phyloP scores from a whole-genome alignment of 2,797 vertebrate species.

The Darevskia mixta region DNA sequence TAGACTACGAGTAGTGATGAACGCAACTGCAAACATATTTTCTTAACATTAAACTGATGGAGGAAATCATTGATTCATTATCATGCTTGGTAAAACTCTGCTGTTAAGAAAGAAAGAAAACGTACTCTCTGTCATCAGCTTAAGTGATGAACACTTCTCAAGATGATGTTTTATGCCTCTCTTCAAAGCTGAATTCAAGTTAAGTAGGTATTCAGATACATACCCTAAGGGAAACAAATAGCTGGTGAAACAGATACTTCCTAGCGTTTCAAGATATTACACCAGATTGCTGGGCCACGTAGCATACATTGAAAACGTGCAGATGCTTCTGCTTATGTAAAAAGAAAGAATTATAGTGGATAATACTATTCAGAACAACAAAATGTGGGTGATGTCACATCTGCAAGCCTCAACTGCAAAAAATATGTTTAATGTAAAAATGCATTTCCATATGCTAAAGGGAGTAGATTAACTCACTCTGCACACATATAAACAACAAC shows the following conservation, averaged over 20 bases:
- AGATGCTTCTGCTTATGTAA: slow-evolving; percentile 73
- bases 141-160: not conserved
- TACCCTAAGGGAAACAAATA: slow-evolving; percentile 72
- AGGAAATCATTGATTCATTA: not conserved
- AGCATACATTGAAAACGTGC: slow-evolving; percentile 72
- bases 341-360: slow-evolving; percentile 70
- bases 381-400: slow-evolving; percentile 52
- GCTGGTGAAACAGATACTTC: slow-evolving; percentile 76
- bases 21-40: not conserved
- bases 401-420: slow-evolving; percentile 49
- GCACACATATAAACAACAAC: not conserved
- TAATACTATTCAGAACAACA: slow-evolving; percentile 65
- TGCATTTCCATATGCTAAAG: not conserved
- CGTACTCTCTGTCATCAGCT: slow-evolving; percentile 7
- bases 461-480: not conserved
- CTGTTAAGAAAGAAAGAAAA: not conserved
- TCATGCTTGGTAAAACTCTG: not conserved
- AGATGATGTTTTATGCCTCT: slow-evolving; percentile 13
- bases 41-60: slow-evolving; percentile 12
- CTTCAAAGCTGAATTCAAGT: slow-evolving; percentile 65
- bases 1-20: not conserved
- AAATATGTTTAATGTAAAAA: slow-evolving; percentile 37
- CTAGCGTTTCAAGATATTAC: slow-evolving; percentile 75
- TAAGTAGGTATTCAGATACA: slow-evolving; percentile 75
- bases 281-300: slow-evolving; percentile 78